Conservation (phyloP, 1,140 invertebrate species). For the Globodera ellingtonae region DNA sequence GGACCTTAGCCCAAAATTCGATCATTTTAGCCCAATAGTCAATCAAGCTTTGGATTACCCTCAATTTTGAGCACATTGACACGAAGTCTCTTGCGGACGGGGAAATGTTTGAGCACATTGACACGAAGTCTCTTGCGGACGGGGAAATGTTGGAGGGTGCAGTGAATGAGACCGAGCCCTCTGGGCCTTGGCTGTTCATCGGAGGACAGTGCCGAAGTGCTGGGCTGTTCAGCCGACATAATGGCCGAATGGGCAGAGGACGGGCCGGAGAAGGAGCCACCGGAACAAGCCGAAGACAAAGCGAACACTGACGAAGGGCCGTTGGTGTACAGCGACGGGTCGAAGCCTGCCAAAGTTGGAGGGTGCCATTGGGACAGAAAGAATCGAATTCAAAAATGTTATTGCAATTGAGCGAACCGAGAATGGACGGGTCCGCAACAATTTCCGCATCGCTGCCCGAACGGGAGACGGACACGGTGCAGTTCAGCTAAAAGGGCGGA, state of each 20-base stretch:
- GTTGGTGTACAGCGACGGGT: slow-evolving; percentile 53
- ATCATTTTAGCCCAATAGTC: no score
- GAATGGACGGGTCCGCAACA: slow-evolving; percentile 34
- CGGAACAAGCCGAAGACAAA: slow-evolving; percentile 20
- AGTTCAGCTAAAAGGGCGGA: slow-evolving; percentile 42
- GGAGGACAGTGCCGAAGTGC: slow-evolving; percentile 35
- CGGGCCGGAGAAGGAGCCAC: slow-evolving; percentile 9
- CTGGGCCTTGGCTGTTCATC: slow-evolving; percentile 54
- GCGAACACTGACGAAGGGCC: slow-evolving; percentile 21
- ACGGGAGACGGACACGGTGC: slow-evolving; percentile 27
- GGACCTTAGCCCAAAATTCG: no score
- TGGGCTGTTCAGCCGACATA: slow-evolving; percentile 19
- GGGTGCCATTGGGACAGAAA: no score
- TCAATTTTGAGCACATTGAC: slow-evolving; percentile 63
- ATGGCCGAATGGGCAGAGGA: slow-evolving; percentile 6
- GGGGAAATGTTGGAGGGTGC: slow-evolving; percentile 63
- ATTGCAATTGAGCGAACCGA: slow-evolving; percentile 3
- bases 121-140: slow-evolving; percentile 63
- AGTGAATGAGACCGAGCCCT: slow-evolving; percentile 61
- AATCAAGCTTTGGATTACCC: slow-evolving; percentile 34
- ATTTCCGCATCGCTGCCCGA: slow-evolving; percentile 53
- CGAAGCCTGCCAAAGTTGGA: slow-evolving; percentile 41
- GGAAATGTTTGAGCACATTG: slow-evolving; percentile 64
- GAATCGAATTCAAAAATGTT: no score
- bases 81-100: slow-evolving; percentile 62